Evolutionary conservation across 1,140 invertebrate genomes (phyloP), one percentile per base, ranked within the genome.

Genomic region (Brachionus sp.): DNA sequence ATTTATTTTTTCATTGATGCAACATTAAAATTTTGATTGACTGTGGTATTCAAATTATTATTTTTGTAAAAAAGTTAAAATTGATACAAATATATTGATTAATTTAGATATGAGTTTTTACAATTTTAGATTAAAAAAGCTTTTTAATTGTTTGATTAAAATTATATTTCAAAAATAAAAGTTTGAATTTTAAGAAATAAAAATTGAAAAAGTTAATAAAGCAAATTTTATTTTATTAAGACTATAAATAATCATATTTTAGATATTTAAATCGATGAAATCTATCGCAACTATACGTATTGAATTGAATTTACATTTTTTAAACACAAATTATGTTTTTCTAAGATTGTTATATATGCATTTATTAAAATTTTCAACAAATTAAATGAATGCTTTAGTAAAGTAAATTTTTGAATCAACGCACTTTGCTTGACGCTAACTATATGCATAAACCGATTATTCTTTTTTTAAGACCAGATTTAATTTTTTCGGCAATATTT

Each of bases 391-490:
- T 70, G 33, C 37, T 70, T 39, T 39, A 70, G 0, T 66, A 19
- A 70, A 70, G 66, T 33, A 70, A 39, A 70, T 70, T 70, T 70
- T 70, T n/a, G 35, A 70, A 70, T 70, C 66, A 70, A 70, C 66
- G 66, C 66, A 70, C 70, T 75, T 46, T 75, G 50, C 50, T 75
- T 75, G 70, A 75, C 70, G 70, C 70, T 29, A 75, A 75, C 39
- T 75, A 44, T 75, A 75, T 75, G 25, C 42, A 46, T 3, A 75
- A 75, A 75, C 19, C n/a, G 19, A 75, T 12, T 75, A 12, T 19
- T 75, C 29, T 1, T 29, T 46, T 46, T 46, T 46, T 46, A 44
- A 16, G n/a, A 19, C 35, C 13, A 73, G 12, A 16, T 73, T 73
- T 16, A 39, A 2, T 42, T 39, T 73, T 62, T 66, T 10, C 6